Conservation (phyloP, 2,888 invertebrate genomes). For the Perithous albicinctus region DNA sequence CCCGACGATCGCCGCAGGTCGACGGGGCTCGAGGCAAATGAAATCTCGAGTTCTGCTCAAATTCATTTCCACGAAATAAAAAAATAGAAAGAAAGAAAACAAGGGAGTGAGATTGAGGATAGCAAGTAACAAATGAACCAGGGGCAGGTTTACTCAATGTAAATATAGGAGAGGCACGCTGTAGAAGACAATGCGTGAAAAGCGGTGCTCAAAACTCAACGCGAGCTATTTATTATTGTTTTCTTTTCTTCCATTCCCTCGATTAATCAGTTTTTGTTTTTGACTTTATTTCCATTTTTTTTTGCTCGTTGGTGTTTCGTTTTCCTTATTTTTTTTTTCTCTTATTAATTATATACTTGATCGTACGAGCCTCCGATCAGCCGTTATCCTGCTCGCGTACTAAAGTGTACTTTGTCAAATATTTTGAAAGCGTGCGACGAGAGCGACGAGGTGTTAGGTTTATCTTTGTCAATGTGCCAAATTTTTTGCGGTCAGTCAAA, state of each 20-base stretch:
- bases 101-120: conserved; percentile 28
- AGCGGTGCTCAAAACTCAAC: conserved; percentile 63
- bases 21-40: conserved; percentile 4
- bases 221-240: conserved; percentile 49
- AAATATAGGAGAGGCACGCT: conserved; percentile 46
- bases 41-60: neutral
- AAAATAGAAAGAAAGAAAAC: too few relatives aligned
- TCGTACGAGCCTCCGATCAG: conserved; percentile 37
- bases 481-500: conserved; percentile 68
- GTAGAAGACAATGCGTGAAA: conserved; percentile 32
- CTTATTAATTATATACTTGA: neutral
- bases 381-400: conserved; percentile 52
- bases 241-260: conserved; percentile 31
- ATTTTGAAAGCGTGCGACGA: conserved; percentile 16
- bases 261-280: conserved; percentile 32
- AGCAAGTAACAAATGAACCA: conserved; percentile 11
- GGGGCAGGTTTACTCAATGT: conserved; percentile 37
- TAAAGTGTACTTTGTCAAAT: conserved; percentile 52
- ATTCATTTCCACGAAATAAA: conserved; percentile 21
- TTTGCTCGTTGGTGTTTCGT: conserved; percentile 55
- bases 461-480: conserved; percentile 75
- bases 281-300: conserved; percentile 39
- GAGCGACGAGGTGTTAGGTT: conserved; percentile 15
- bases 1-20: neutral
- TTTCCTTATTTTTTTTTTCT: conserved; percentile 41